These are phyloP conservation scores for Todiramphus chloris DNA, from an alignment of 2,113 vertebrate genomes.

Conservation along the genomic window DNA sequence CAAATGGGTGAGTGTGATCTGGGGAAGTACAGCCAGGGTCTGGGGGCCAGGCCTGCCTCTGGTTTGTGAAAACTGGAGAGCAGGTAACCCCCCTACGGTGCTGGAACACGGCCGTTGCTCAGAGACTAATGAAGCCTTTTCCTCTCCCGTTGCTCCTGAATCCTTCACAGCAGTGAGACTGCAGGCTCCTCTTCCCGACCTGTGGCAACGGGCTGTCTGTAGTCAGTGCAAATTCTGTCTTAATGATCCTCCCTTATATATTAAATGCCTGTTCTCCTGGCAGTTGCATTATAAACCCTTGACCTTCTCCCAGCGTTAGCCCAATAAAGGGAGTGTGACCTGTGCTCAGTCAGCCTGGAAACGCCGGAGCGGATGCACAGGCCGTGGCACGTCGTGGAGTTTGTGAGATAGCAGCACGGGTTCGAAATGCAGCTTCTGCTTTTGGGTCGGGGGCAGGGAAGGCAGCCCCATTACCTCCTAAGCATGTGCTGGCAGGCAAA, in stretches of 20 bases:
- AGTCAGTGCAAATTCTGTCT: not conserved
- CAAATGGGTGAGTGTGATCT: slow-evolving; percentile 90
- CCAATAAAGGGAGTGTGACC: not conserved
- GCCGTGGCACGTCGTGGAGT: rapidly evolving
- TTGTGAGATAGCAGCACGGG: not conserved
- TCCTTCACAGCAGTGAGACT: not conserved
- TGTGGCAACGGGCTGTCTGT: not conserved
- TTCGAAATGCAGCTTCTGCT: slow-evolving; percentile 1
- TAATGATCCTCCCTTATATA: not conserved
- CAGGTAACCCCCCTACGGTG: rapidly evolving
- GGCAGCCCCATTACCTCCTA: not conserved
- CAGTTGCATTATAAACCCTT: not conserved
- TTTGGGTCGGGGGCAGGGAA: not conserved
- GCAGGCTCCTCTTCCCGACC: not conserved
- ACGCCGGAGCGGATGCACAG: not conserved
- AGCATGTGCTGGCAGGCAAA: slow-evolving; percentile 37
- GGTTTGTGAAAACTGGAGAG: not conserved
- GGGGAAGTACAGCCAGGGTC: not conserved
- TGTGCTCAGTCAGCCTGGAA: not conserved
- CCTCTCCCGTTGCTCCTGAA: not conserved
- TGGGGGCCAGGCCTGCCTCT: not conserved
- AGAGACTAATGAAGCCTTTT: not conserved
- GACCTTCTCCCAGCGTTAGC: not conserved
- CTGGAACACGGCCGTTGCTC: not conserved
- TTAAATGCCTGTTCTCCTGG: not conserved